Percentiles rank a stretch among this genome's conserved stretches.
phyloP scores from a whole-genome alignment of 2,113 vertebrate species.

The Rhagologus leucostigma region DNA sequence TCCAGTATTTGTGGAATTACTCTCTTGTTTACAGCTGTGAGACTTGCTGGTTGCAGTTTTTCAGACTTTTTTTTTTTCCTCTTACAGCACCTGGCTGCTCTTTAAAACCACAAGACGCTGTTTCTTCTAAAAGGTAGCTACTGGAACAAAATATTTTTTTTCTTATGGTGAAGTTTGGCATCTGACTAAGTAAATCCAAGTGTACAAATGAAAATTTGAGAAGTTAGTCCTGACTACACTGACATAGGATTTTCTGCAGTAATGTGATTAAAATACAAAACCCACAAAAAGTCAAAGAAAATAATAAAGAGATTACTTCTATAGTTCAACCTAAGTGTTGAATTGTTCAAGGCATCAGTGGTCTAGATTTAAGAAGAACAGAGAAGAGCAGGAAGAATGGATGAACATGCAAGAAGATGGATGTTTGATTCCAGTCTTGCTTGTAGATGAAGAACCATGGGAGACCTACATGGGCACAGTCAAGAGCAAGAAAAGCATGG shows the following conservation, averaged over 20 bases:
- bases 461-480: background rate
- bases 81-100: constrained; percentile 39
- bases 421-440: background rate
- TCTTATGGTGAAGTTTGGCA: background rate
- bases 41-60: background rate
- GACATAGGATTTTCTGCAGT: background rate
- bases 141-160: background rate
- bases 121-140: constrained; percentile 51
- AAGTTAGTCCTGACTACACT: background rate
- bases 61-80: background rate
- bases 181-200: background rate
- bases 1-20: background rate
- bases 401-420: background rate
- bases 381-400: background rate
- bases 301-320: background rate
- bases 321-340: background rate
- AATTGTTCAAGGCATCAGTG: background rate
- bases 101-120: constrained; percentile 49
- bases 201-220: background rate
- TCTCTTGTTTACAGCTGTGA: background rate
- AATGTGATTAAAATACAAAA: background rate
- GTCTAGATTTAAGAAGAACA: background rate
- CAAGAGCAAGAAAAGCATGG: background rate
- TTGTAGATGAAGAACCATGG: background rate
- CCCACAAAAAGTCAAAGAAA: background rate